These are phyloP conservation scores for Melanostigma gelatinosum DNA, from an alignment of 2,113 vertebrate genomes.

Conservation along the genomic window DNA sequence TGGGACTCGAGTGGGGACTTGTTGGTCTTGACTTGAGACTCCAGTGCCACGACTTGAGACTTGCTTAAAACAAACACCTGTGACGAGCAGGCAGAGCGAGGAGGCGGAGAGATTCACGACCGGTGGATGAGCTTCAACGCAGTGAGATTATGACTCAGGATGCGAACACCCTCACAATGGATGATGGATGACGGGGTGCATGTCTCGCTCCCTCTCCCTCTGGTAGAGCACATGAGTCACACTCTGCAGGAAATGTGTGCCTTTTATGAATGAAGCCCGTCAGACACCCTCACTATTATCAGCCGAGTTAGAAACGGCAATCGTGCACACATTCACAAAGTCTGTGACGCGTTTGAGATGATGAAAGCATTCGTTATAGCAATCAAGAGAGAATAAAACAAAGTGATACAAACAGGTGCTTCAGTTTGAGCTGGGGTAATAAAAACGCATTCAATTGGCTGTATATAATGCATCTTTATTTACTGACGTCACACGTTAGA, in stretches of 20 bases:
- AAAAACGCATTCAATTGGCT: neutral
- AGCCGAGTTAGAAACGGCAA: conserved; percentile 52
- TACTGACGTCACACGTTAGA: neutral
- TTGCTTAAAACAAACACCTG: neutral
- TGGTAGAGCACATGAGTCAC: conserved; percentile 57
- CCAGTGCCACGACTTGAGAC: neutral
- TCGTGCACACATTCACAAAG: conserved; percentile 30
- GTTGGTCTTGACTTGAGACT: neutral
- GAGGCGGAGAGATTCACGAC: conserved; percentile 36
- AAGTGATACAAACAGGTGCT: conserved; percentile 28
- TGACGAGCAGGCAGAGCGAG: neutral
- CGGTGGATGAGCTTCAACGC: conserved; percentile 47
- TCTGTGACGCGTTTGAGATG: conserved; percentile 15
- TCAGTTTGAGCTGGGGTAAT: neutral
- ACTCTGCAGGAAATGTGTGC: conserved; percentile 46
- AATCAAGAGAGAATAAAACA: conserved; percentile 29
- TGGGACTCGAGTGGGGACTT: neutral
- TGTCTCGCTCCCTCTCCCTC: conserved; percentile 30
- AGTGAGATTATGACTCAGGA: conserved; percentile 67
- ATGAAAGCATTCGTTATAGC: conserved; percentile 45
- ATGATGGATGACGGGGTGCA: conserved; percentile 49
- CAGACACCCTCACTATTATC: conserved; percentile 41
- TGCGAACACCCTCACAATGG: conserved; percentile 62
- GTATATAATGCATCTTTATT: neutral
- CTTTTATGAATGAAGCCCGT: conserved; percentile 65